Conservation (phyloP, 1,140 invertebrate species). For the Colletes gigas region DNA sequence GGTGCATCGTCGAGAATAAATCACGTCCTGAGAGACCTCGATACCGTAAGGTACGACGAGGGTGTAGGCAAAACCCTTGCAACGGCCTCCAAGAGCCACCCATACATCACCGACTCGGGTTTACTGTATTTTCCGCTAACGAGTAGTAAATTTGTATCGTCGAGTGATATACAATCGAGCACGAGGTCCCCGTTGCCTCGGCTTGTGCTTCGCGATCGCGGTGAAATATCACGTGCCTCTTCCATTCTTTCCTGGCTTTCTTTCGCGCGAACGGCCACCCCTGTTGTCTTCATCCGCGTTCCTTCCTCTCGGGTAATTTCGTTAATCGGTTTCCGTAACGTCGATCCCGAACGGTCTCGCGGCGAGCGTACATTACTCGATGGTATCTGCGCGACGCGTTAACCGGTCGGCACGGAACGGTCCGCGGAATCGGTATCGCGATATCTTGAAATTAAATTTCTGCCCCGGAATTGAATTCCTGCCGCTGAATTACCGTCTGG, state of each 20-base stretch:
- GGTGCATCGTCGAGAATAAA: conserved; percentile 23
- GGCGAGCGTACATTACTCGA: conserved; percentile 8
- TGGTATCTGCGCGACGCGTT: conserved; percentile 16
- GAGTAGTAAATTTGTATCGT: conserved; percentile 63
- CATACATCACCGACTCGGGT: conserved; percentile 55
- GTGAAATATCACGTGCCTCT: conserved; percentile 29
- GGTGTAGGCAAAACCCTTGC: conserved; percentile 8
- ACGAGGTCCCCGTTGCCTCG: neutral
- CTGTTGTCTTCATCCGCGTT: neutral
- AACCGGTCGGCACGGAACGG: neutral
- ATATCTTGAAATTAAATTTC: conserved; percentile 29
- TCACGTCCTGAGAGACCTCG: conserved; percentile 26
- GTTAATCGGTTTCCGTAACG: conserved; percentile 14
- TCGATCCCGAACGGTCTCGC: neutral
- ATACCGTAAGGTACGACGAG: conserved; percentile 36
- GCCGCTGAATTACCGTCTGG: conserved; percentile 4
- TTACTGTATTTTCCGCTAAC: conserved; percentile 59
- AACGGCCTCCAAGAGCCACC: conserved; percentile 18
- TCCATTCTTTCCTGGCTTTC: too few species aligned
- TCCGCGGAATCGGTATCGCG: conserved; percentile 24
- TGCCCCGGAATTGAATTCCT: conserved; percentile 15
- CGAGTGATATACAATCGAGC: conserved; percentile 57
- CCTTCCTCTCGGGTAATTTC: neutral
- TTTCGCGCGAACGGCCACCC: neutral
- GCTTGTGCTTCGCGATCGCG: neutral